These are phyloP conservation scores for Shargacucullia verbasci DNA, from an alignment of 2,888 invertebrate species.

Conservation along the genomic window DNA sequence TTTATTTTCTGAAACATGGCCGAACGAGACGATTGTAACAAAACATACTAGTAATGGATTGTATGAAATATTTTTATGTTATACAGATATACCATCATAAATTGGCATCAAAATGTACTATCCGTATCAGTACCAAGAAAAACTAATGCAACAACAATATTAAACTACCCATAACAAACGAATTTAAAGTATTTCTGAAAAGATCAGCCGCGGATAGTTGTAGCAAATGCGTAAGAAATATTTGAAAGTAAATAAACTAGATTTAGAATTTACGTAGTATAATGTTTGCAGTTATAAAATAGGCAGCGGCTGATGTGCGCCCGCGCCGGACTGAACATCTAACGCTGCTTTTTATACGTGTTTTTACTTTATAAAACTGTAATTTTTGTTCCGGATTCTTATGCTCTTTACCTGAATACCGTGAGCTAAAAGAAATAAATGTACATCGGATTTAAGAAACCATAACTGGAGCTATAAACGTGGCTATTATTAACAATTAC, in stretches of 20 bases:
- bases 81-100: conserved; percentile 21
- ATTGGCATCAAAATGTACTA: conserved; percentile 38
- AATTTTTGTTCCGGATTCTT: conserved; percentile 8
- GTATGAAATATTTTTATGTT: conserved; percentile 35
- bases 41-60: conserved; percentile 32
- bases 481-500: too few species aligned
- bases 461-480: too few species aligned
- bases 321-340: conserved; percentile 9
- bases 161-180: not conserved
- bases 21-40: conserved; percentile 29
- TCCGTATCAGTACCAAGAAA: conserved; percentile 36
- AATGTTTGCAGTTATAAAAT: conserved; percentile 48
- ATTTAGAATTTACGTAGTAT: conserved; percentile 50
- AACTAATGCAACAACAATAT: conserved; percentile 10
- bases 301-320: conserved; percentile 15
- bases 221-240: conserved; percentile 41
- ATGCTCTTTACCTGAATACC: not conserved
- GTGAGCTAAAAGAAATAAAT: not conserved
- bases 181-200: conserved; percentile 3
- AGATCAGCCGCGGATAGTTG: conserved; percentile 11
- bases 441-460: not conserved
- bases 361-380: not conserved
- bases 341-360: conserved; percentile 4
- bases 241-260: conserved; percentile 54
- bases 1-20: conserved; percentile 33